Evolutionary conservation across 2,888 invertebrate genomes (phyloP), one percentile per base, ranked within the genome.

Genomic region (Phlogophora meticulosa): DNA sequence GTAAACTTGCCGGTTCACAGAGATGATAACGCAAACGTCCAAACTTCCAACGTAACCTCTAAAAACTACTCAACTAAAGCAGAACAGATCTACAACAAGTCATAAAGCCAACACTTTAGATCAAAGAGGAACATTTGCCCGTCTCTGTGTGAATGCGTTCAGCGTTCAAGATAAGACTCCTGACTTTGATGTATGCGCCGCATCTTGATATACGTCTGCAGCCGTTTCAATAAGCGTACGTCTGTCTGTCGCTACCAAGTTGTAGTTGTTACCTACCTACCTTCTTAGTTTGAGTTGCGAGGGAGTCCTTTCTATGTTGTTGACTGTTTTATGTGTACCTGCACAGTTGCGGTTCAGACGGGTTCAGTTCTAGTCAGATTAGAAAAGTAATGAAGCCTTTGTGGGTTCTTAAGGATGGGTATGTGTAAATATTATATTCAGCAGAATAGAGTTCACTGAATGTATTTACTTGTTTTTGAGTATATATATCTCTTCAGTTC

Each of bases 151-250:
- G 85, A 88, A 86, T 73, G 81, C 84, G 79, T 74, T 84, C 84
- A 85, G 81, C 87, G 49, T 85, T 79, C 77, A 72, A 69, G 74
- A 92, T 92, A 92, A 89, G 86, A 81, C 79, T 71, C 38, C 81
- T 88, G 92, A 92, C 92, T 91, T 92, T 93, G 93, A 93, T 91
- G 91, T 84, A 91, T 88, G 89, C 89, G 86, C 80, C 81, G 81
- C 84, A 89, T 89, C 90, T 82, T 88, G 92, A 92, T 90, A 82
- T 88, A 89, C 90, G 87, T 88, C 81, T 85, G 88, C 88, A 83
- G 83, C 86, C 87, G 88, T 84, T 86, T 83, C 85, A 82, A 87
- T 88, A 86, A 82, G 87, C 82, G 85, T 82, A 83, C 63, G 78
- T 81, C 79, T 78, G 83, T 80, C 80, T 82, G 84, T 76, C 81